phyloP scores from a whole-genome alignment of 2,113 vertebrate species.

The Epinephelus moara region DNA sequence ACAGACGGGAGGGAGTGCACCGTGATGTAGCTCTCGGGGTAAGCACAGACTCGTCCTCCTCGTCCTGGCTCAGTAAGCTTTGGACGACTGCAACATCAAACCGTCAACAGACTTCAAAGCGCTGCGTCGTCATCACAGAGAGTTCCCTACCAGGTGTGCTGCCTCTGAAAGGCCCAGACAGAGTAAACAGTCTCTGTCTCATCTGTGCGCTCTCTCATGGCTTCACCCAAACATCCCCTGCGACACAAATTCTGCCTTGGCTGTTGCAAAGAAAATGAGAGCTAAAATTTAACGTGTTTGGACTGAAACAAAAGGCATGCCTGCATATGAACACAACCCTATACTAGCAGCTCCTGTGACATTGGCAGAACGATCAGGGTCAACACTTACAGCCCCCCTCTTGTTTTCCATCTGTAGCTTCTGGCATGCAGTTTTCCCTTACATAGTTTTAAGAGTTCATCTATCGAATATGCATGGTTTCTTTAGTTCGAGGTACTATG shows the following conservation, averaged over 20 bases:
- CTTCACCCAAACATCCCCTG: not conserved
- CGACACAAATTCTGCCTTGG: not conserved
- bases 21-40: slow-evolving; percentile 27
- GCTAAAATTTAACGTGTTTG: not conserved
- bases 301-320: not conserved
- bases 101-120: slow-evolving; percentile 54
- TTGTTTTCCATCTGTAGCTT: slow-evolving; percentile 40
- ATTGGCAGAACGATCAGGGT: not conserved
- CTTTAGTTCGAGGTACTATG: slow-evolving; percentile 33
- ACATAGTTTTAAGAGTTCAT: slow-evolving; percentile 32
- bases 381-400: slow-evolving; percentile 6
- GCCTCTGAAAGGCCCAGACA: slow-evolving; percentile 15
- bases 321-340: not conserved
- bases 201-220: not conserved
- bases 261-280: not conserved
- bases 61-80: slow-evolving; percentile 30
- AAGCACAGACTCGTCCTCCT: not conserved
- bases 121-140: slow-evolving; percentile 62
- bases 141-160: slow-evolving; percentile 48
- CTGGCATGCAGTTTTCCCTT: not conserved
- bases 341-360: slow-evolving; percentile 3
- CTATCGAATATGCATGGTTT: slow-evolving; percentile 41
- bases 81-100: slow-evolving; percentile 49
- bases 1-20: slow-evolving; percentile 1
- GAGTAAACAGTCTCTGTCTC: slow-evolving; percentile 10